Base-by-base conservation (phyloP, 2,797 vertebrate genomes). In the Paratrypauchen microcephalus region DNA sequence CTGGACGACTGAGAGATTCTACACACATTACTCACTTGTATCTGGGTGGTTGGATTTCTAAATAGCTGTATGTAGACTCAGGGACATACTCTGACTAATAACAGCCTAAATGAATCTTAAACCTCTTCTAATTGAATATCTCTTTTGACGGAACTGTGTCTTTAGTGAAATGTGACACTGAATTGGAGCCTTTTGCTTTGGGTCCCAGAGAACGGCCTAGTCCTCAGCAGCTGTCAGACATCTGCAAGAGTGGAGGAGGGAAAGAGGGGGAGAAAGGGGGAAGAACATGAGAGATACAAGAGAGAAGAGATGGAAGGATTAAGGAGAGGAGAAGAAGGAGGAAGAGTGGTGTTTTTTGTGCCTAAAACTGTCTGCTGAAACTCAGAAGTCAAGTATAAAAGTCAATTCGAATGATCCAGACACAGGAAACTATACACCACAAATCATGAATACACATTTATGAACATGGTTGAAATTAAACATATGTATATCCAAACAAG, bases 141-240 rank as follows among this genome's bases (percentile, higher is more conserved):
- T 58, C 13, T 58, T 58, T 58, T 30, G 9, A 1, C 54, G 0
- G 59, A 24, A 55, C 64, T 1, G 58, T 41, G 28, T 41, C 64
- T 1, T 50, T 41, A 4, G 63, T 73, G 72, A 72, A 82, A 83
- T 56, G 7, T 32, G 75, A 83, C 65, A 60, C 75, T 30, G 39
- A 7, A 8, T 2, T 21, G 19, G 50, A 7, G 50, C 50, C 5
- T 48, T 60, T 26, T 52, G 64, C 68, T 68, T 70, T 69, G 56
- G 28, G 67, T 55, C 75, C 70, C 16, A 23, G 58, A 67, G 73
- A 68, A 11, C 64, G 64, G 30, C 32, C 19, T n/a, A 32, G 19
- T 61, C 59, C 59, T 36, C 59, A 24, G 54, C 54, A 56, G 21
- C 54, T 56, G 54, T 11, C 6, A 32, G 30, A 60, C 18, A 39